Conservation (phyloP, 2,113 vertebrate species). For the Haplochromis burtoni region DNA sequence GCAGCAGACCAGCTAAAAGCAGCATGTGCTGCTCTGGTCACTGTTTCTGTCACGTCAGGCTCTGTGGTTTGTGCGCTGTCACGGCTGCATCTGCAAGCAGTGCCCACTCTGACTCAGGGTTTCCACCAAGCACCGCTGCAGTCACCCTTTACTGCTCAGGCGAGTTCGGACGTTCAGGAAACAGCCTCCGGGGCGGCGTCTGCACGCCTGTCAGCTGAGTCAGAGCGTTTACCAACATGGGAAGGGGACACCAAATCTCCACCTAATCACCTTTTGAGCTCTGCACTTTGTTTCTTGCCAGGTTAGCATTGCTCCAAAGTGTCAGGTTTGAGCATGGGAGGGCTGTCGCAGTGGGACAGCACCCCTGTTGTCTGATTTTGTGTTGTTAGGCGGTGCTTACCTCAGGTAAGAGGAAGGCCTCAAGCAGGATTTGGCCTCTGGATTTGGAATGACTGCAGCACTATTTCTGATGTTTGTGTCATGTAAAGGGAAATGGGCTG, state of each 20-base stretch:
- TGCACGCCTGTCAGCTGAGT: slow-evolving; percentile 31
- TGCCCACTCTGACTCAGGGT: slow-evolving; percentile 26
- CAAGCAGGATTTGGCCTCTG: not conserved
- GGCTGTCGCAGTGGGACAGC: not conserved
- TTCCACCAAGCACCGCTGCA: slow-evolving; percentile 9
- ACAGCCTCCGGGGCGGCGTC: not conserved
- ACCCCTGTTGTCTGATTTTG: not conserved
- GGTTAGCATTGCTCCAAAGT: no score
- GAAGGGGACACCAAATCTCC: slow-evolving; percentile 41
- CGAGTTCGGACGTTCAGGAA: slow-evolving; percentile 23
- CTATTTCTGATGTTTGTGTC: not conserved
- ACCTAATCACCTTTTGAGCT: slow-evolving; percentile 45
- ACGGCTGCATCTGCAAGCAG: not conserved
- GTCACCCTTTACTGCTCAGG: not conserved
- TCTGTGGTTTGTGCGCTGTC: not conserved
- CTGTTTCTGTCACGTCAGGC: not conserved
- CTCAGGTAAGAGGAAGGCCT: not conserved
- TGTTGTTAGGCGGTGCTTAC: not conserved
- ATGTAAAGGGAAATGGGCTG: not conserved
- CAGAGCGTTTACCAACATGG: slow-evolving; percentile 14
- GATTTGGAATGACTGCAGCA: not conserved
- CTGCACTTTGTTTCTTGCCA: no score
- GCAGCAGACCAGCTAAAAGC: not conserved
- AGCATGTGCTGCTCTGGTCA: not conserved
- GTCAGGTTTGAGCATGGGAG: not conserved